Conservation (phyloP, 2,797 vertebrate genomes). For the Chelonia mydas region DNA sequence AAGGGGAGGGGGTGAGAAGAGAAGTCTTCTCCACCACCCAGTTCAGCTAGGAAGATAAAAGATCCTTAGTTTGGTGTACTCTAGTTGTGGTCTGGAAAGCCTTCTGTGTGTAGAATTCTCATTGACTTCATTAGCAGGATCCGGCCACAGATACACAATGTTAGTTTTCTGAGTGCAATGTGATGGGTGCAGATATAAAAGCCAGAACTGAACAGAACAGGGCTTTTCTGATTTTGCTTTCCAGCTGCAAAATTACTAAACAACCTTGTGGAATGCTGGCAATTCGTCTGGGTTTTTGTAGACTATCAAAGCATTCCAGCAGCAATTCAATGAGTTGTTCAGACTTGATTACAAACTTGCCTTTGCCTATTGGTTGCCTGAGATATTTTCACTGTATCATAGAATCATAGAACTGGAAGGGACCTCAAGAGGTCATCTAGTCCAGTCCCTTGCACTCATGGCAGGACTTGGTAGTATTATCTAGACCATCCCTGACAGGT, state of each 20-base stretch:
- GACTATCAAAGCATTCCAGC: neutral
- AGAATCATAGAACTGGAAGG: no score
- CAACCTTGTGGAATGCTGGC: neutral
- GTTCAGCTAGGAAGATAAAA: neutral
- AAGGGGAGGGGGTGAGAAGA: neutral
- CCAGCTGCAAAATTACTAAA: no score
- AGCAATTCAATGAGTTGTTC: neutral
- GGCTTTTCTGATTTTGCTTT: neutral
- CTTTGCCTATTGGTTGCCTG: neutral
- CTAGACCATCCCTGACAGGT: no score
- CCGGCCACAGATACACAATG: neutral
- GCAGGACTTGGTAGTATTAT: no score
- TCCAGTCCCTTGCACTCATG: no score
- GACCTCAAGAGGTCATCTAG: no score
- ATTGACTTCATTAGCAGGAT: neutral
- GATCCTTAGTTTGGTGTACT: neutral
- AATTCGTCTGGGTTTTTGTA: neutral
- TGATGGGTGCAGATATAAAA: no score
- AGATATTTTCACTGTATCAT: neutral
- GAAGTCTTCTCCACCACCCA: neutral
- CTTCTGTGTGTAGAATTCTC: neutral
- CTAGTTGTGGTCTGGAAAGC: rapidly evolving
- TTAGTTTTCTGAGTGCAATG: neutral
- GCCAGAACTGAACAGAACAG: neutral
- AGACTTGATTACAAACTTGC: neutral